Base-by-base conservation (phyloP, 2,888 invertebrate species). In the Cinara cedri region DNA sequence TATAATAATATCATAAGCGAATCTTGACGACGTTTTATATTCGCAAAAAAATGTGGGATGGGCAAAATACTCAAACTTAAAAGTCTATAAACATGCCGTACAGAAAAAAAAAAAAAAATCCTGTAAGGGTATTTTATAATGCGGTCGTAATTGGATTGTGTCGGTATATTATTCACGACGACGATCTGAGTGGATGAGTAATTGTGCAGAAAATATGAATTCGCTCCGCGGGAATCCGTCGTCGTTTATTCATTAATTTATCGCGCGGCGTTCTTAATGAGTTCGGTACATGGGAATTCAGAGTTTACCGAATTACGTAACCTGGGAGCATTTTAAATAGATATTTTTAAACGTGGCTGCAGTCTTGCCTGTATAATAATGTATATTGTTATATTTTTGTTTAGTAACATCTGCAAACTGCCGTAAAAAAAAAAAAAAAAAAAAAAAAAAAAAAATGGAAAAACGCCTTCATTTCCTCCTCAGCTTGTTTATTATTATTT, bases 401-500 rank as follows among this genome's bases (percentile, higher is more conserved):
- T n/a, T n/a, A n/a, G n/a, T n/a, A n/a, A n/a, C n/a, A 34, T 34
- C 34, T 26, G 9, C 60, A 49, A 66, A 66, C 46, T n/a, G 24
- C 16, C 24, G 24, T 16, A 49, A 24, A 21, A 49, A 49, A 46
- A 49, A 24, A 49, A 66, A 24, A 62, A 26, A 72, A 60, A 46
- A 46, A 24, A 42, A 63, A 62, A 60, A 72, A 60, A 65, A 68
- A 68, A 46, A 76, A 46, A 76, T 19, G 57, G 54, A 34, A 68
- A 78, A 78, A 68, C 78, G 68, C 78, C 78, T 78, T 60, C 68
- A 42, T 70, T 70, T 78, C 78, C 57, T 78, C 66, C 68, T 78
- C 78, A 34, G 78, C 68, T 78, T 78, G 78, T 78, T 78, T 78
- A 78, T 78, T 78, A 78, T 78, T 78, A 78, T 78, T 78, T 78